phyloP scores from a whole-genome alignment of 2,888 invertebrate genomes.

The Odontocerum albicorne region DNA sequence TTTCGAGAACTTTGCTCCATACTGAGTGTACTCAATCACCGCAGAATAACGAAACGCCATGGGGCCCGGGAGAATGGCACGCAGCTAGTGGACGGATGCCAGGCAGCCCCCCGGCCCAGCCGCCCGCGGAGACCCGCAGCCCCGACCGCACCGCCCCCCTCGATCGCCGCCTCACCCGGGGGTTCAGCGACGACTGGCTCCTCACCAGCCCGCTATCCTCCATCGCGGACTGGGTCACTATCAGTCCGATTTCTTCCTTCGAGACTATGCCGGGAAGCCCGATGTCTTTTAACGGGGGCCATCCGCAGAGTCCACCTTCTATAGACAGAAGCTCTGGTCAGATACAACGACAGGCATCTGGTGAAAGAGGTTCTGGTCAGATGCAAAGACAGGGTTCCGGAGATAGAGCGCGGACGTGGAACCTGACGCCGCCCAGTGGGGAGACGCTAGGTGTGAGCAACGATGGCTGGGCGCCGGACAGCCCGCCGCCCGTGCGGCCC shows the following conservation, averaged over 20 bases:
- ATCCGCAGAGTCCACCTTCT: neutral
- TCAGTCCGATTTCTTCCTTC: conserved; percentile 14
- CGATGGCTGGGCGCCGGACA: conserved; percentile 5
- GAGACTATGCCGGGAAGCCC: conserved; percentile 8
- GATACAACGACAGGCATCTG: too few relatives aligned
- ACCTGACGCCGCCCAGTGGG: conserved; percentile 3
- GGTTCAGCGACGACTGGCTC: conserved; percentile 4
- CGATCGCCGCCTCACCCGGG: conserved; percentile 1
- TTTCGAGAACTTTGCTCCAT: neutral
- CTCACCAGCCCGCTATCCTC: conserved; percentile 19
- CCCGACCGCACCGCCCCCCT: conserved; percentile 37
- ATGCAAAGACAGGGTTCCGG: too few relatives aligned
- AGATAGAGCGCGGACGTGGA: conserved; percentile 2
- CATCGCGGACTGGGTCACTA: conserved; percentile 19
- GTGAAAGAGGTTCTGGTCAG: too few relatives aligned
- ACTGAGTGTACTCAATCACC: conserved; percentile 12
- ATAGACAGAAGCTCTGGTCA: too few relatives aligned
- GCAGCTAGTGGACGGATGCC: conserved; percentile 15
- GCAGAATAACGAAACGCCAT: conserved; percentile 11
- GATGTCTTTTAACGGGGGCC: neutral
- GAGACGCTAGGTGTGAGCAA: neutral
- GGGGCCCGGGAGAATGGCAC: neutral
- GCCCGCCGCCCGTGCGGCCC: conserved; percentile 31
- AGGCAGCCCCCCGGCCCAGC: neutral
- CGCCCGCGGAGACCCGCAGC: neutral